These are phyloP conservation scores for Aplocera efformata DNA, from an alignment of 2,888 invertebrate genomes.

Conservation along the genomic window DNA sequence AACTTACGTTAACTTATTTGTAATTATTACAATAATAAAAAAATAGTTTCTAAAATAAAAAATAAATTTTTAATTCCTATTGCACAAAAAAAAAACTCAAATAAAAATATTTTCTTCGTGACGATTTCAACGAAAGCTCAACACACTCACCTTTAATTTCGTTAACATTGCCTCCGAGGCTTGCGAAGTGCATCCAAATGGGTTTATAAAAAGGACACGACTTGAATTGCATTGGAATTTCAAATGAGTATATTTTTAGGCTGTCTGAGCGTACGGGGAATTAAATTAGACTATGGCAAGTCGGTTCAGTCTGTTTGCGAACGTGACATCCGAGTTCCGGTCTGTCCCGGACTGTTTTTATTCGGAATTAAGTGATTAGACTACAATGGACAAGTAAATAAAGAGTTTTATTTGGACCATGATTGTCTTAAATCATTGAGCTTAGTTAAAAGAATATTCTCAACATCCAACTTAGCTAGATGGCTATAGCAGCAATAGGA, in stretches of 20 bases:
- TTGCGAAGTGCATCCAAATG: slow-evolving; percentile 56
- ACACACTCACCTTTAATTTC: slow-evolving; percentile 30
- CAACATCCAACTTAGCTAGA: too few species aligned
- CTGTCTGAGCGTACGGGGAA: slow-evolving; percentile 64
- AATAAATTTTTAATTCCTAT: too few species aligned
- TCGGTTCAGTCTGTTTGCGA: slow-evolving; percentile 49
- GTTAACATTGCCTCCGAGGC: slow-evolving; percentile 42
- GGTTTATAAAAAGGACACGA: slow-evolving; percentile 65
- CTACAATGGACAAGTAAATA: slow-evolving; percentile 12
- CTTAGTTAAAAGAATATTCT: too few species aligned
- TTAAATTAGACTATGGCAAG: slow-evolving; percentile 63
- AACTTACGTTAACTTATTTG: too few species aligned
- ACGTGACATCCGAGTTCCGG: slow-evolving; percentile 33
- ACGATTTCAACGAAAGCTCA: slow-evolving; percentile 13
- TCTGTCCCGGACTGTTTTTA: slow-evolving; percentile 5
- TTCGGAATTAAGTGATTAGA: slow-evolving; percentile 10
- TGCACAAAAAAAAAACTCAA: slow-evolving; percentile 1
- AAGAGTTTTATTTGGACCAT: neutral
- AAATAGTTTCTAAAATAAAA: too few species aligned
- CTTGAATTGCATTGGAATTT: slow-evolving; percentile 68
- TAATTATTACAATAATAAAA: too few species aligned
- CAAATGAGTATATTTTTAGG: slow-evolving; percentile 74
- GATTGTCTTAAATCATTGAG: too few species aligned
- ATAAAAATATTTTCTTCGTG: slow-evolving; percentile 7
- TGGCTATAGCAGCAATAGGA: too few species aligned